Evolutionary conservation across 2,797 vertebrate species (phyloP).

Genomic region (Morelia viridis): DNA sequence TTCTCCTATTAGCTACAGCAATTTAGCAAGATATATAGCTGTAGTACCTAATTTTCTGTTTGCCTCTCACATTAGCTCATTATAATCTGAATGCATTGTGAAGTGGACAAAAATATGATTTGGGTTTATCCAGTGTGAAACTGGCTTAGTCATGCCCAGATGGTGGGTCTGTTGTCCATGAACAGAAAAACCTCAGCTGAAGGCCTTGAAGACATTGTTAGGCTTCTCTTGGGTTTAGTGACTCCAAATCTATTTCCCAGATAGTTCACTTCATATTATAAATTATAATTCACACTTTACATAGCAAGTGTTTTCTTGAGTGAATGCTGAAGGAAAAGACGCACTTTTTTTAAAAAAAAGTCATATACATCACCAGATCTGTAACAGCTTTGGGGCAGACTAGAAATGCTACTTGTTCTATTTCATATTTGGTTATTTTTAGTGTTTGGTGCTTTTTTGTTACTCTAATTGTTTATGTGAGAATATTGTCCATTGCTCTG

Average conservation of each 20-base stretch:
- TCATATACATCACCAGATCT: too few species aligned
- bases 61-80: slow-evolving; percentile 29
- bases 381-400: too few species aligned
- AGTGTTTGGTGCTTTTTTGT: too few species aligned
- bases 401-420: too few species aligned
- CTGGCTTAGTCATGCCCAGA: slow-evolving; percentile 59
- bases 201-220: slow-evolving; percentile 35
- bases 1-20: slow-evolving; percentile 4
- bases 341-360: neutral
- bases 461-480: too few species aligned
- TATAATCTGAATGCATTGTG: slow-evolving; percentile 47
- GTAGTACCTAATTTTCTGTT: slow-evolving; percentile 36
- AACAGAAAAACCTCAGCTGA: slow-evolving; percentile 53
- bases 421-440: too few species aligned
- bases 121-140: slow-evolving; percentile 45
- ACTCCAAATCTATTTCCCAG: neutral
- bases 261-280: neutral
- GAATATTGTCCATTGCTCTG: too few species aligned
- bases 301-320: neutral
- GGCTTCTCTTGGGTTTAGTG: slow-evolving; percentile 21
- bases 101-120: slow-evolving; percentile 57
- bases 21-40: slow-evolving; percentile 36
- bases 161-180: slow-evolving; percentile 56
- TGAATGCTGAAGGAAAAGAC: neutral
- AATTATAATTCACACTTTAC: neutral